These are phyloP conservation scores for Peromyscus maniculatus DNA, from an alignment of 2,113 vertebrate genomes.

Conservation along the genomic window DNA sequence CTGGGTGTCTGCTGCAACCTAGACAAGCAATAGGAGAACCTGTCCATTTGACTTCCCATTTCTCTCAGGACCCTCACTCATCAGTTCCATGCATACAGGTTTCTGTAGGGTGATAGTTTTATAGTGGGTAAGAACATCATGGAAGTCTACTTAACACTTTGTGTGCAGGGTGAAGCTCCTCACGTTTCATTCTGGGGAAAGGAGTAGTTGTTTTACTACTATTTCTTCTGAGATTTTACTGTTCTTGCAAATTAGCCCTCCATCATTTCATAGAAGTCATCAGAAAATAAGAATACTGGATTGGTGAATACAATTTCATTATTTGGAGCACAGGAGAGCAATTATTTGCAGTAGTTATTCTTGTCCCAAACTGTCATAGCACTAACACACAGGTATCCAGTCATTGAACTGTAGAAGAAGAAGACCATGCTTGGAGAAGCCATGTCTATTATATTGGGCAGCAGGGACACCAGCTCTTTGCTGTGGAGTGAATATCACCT, in stretches of 20 bases:
- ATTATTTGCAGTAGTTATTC: background rate
- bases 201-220: background rate
- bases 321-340: background rate
- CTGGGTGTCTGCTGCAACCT: background rate
- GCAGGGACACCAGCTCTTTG: background rate
- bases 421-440: background rate
- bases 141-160: background rate
- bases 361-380: background rate
- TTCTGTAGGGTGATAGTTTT: background rate
- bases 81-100: background rate
- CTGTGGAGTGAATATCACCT: background rate
- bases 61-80: background rate
- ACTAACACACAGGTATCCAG: background rate
- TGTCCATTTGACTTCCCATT: background rate
- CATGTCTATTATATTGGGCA: background rate
- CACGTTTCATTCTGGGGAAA: background rate
- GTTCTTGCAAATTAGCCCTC: background rate
- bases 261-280: background rate
- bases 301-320: background rate
- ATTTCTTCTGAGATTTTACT: slow-evolving; percentile 52
- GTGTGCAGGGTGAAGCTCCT: background rate
- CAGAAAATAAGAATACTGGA: background rate
- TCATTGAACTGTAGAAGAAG: background rate
- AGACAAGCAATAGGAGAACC: background rate
- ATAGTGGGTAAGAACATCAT: background rate